Conservation (phyloP, 2,113 vertebrate species). For the human region DNA sequence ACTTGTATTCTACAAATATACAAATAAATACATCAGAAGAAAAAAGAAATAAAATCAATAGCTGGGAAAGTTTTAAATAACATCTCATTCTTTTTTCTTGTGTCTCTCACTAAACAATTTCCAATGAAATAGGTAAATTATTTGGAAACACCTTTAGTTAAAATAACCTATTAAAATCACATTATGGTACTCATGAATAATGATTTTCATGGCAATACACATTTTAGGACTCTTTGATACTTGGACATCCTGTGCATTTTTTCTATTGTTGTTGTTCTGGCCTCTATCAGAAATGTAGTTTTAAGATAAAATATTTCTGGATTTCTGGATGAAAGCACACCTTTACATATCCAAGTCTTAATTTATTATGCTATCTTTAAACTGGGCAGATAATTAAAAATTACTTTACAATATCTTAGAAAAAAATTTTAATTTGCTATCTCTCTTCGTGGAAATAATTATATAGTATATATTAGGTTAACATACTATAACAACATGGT, state of each 20-base stretch:
- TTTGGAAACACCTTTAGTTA: neutral
- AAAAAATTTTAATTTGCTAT: neutral
- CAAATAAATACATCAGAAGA: neutral
- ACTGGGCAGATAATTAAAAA: neutral
- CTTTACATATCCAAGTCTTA: neutral
- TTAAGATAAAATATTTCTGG: neutral
- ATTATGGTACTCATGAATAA: neutral
- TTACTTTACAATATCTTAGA: neutral
- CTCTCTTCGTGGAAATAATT: neutral
- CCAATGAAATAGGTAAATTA: neutral
- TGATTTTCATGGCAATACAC: neutral
- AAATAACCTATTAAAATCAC: neutral
- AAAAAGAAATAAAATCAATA: neutral
- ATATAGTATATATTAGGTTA: neutral
- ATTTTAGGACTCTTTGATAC: neutral
- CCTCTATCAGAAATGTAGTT: neutral
- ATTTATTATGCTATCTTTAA: neutral
- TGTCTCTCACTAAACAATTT: neutral
- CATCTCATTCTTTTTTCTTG: neutral
- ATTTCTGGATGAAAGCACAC: neutral
- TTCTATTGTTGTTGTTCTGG: neutral
- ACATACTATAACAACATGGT: neutral
- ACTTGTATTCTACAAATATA: neutral
- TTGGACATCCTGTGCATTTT: neutral
- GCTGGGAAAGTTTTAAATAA: neutral